Base-by-base conservation (phyloP, 2,888 invertebrate species). In the Hyposoter dolosus region DNA sequence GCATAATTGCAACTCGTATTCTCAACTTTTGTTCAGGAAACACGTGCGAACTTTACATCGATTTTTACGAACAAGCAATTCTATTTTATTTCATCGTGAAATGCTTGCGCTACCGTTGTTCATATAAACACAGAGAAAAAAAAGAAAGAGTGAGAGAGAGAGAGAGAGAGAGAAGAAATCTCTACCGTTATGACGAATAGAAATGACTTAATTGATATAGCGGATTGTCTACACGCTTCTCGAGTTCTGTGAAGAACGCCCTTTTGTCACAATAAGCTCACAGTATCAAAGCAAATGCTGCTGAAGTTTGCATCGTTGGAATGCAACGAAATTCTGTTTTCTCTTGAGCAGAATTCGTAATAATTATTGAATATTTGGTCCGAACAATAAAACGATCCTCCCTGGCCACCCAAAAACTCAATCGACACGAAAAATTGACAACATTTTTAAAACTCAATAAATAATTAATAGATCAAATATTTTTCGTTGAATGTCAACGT, bases 121-220 rank as follows among this genome's bases (percentile, higher is more conserved):
- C 56, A 10, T 12, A 12, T 60, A 9, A 60, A 40, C 35, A 35
- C 35, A 35, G 9, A 40, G 10, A 40, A 28, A 4, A 35, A 9
- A 40, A 1, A 40, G 40, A 40, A 10, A 7, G 40, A 40, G 40
- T 3, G 35, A 35, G 40, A 40, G 10, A 40, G 40, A 40, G 1
- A 7, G 40, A 40, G 40, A 45, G 5, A 40, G 15, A 47, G 15
- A 50, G 17, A 19, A 23, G n/a, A 53, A 35, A 85, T 88, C 72
- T 68, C 81, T 81, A 88, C 84, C 85, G 87, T 88, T 88, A 88
- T 76, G 83, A 76, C 87, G 40, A 84, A 88, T 84, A 86, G 84
- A 86, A 89, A 89, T 90, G 85, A 85, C 76, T 91, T 88, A 88
- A 90, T 89, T 88, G 87, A 81, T 78, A 63, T 81, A 81, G 77